Evolutionary conservation across 92 coral and sea anemone genomes (phyloP).

Genomic region (Isaurus tuberculatus): DNA sequence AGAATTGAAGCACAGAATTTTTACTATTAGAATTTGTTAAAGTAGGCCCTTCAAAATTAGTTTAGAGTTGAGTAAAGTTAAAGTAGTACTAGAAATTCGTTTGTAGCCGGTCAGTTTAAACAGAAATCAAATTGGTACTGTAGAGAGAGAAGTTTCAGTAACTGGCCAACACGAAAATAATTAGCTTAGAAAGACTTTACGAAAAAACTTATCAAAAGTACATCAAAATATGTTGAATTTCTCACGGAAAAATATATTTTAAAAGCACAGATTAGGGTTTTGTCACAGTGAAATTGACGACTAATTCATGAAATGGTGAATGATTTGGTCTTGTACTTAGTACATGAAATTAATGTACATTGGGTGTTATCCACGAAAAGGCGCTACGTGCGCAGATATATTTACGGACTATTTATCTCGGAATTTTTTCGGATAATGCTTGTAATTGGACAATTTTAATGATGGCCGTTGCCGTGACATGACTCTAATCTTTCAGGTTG

Average conservation of each 20-base stretch:
- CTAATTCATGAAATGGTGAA: not conserved
- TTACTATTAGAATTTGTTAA: too few species aligned
- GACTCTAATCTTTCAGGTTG: not conserved
- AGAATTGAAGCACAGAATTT: too few species aligned
- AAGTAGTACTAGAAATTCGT: too few species aligned
- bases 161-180: too few species aligned
- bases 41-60: too few species aligned
- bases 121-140: too few species aligned
- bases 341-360: not conserved
- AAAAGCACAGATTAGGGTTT: not conserved
- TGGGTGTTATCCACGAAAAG: not conserved
- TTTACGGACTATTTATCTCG: not conserved
- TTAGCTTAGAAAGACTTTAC: too few species aligned
- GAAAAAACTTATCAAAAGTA: too few species aligned
- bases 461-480: not conserved
- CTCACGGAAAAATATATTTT: not conserved
- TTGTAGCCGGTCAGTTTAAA: too few species aligned
- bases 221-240: not conserved
- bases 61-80: too few species aligned
- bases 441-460: not conserved
- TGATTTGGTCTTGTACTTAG: too few species aligned
- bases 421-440: not conserved
- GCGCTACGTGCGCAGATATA: not conserved
- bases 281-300: not conserved
- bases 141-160: too few species aligned